Conservation (phyloP, 2,113 vertebrate genomes). For the Psittacus erithacus region DNA sequence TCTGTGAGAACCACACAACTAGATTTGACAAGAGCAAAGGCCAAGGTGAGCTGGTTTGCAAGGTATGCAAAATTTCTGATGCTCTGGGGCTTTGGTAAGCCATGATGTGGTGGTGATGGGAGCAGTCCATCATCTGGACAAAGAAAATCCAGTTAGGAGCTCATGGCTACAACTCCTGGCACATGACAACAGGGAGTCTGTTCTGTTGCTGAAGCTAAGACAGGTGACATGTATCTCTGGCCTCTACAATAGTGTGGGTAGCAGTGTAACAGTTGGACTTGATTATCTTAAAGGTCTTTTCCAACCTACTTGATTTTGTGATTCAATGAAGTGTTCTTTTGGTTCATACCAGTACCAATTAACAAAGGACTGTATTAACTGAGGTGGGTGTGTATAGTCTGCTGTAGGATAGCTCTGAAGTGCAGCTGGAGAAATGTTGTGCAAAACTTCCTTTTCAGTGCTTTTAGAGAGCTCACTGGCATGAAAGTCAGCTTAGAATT, state of each 20-base stretch:
- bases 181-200: neutral
- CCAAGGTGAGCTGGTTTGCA: neutral
- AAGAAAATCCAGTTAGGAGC: neutral
- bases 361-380: neutral
- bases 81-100: neutral
- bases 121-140: neutral
- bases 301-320: neutral
- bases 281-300: neutral
- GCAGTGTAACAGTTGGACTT: neutral
- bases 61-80: neutral
- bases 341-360: neutral
- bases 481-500: neutral
- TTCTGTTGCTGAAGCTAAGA: neutral
- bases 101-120: neutral
- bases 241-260: neutral
- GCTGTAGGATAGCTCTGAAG: neutral
- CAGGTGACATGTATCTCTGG: fast-evolving
- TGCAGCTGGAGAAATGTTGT: neutral
- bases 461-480: neutral
- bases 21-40: neutral
- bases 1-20: neutral
- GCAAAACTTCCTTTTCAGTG: neutral
- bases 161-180: neutral
- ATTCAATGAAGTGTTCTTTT: neutral
- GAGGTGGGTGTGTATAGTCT: neutral